These are phyloP conservation scores for Cetoscarus ocellatus DNA, from an alignment of 2,797 vertebrate species.

Conservation along the genomic window DNA sequence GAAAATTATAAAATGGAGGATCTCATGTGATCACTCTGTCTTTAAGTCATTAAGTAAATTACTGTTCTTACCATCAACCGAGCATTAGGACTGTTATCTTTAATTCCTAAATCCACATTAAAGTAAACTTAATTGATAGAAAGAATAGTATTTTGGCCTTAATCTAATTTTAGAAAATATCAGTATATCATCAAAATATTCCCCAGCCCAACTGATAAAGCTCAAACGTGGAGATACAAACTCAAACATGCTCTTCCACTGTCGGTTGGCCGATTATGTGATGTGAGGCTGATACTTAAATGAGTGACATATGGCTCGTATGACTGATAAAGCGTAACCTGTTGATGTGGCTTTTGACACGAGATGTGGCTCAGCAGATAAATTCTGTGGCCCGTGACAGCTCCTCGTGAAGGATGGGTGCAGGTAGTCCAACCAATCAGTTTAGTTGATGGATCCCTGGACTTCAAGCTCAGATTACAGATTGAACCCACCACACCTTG, in stretches of 20 bases:
- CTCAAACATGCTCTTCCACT: not conserved
- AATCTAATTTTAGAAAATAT: too few species aligned
- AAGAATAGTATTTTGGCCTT: too few species aligned
- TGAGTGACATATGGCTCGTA: slow-evolving; percentile 55
- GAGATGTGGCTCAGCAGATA: slow-evolving; percentile 60
- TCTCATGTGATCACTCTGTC: too few species aligned
- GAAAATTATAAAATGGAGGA: too few species aligned
- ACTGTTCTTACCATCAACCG: too few species aligned
- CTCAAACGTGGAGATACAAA: not conserved
- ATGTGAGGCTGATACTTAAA: slow-evolving; percentile 57
- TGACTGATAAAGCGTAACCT: slow-evolving; percentile 57
- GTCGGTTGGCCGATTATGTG: slow-evolving; percentile 4
- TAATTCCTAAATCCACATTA: too few species aligned
- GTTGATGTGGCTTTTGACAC: slow-evolving; percentile 72
- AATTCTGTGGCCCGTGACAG: slow-evolving; percentile 69
- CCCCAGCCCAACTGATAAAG: not conserved
- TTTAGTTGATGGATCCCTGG: slow-evolving; percentile 72
- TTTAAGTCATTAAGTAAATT: too few species aligned
- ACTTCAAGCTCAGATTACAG: slow-evolving; percentile 60
- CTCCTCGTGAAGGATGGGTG: slow-evolving; percentile 65
- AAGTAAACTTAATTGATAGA: too few species aligned
- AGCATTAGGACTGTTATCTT: too few species aligned
- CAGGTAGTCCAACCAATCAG: slow-evolving; percentile 70
- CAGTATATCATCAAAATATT: too few species aligned
- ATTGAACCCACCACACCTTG: slow-evolving; percentile 42